phyloP scores from a whole-genome alignment of 2,888 invertebrate genomes.

The Notocelia uddmanniana region DNA sequence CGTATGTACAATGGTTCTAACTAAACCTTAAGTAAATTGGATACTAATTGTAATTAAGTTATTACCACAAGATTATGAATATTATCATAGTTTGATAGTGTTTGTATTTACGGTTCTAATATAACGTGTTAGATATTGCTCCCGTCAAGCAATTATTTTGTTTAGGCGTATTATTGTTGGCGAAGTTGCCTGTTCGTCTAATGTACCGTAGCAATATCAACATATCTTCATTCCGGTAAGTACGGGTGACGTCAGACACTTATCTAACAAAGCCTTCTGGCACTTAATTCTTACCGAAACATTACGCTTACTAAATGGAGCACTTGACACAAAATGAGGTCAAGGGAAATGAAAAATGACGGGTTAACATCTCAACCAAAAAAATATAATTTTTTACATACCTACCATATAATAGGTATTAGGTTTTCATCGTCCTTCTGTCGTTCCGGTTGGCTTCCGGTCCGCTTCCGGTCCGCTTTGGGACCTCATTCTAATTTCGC shows the following conservation, averaged over 20 bases:
- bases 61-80: background rate
- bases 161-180: background rate
- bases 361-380: background rate
- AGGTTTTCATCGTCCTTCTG: too few species aligned
- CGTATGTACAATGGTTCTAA: too few species aligned
- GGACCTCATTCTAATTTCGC: too few species aligned
- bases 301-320: constrained; percentile 19
- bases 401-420: too few species aligned
- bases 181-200: background rate
- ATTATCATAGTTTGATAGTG: background rate
- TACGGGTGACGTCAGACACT: constrained; percentile 1
- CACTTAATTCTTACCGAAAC: constrained; percentile 13
- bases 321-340: constrained; percentile 9
- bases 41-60: too few species aligned
- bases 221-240: constrained; percentile 9
- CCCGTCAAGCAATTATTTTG: background rate
- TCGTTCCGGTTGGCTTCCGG: too few species aligned
- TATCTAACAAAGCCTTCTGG: constrained; percentile 12
- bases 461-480: too few species aligned
- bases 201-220: constrained; percentile 11
- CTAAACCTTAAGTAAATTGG: too few species aligned
- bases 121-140: background rate
- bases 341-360: background rate
- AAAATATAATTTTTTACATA: too few species aligned
- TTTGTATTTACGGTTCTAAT: background rate